Percentiles rank a stretch among this genome's conserved stretches.
These are phyloP conservation scores for Poecilia picta DNA, from an alignment of 2,797 vertebrate species.

Conservation along the genomic window DNA sequence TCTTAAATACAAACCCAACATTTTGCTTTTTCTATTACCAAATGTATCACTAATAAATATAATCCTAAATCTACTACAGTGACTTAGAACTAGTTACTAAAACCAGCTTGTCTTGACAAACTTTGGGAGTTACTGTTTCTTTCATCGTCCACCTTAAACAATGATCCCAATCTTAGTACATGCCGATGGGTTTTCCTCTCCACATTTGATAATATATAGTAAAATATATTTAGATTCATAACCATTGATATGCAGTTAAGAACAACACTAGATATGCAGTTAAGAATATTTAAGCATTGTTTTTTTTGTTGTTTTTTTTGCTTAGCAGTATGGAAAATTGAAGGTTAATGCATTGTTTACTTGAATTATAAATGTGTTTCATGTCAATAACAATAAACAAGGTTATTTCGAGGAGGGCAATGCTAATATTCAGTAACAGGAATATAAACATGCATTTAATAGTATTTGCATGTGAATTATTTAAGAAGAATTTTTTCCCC, in stretches of 20 bases:
- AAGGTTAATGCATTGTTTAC: constrained; percentile 12
- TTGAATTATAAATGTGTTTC: not conserved
- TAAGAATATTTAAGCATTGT: not conserved
- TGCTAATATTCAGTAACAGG: not conserved
- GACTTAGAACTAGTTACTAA: not conserved
- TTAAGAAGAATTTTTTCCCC: not conserved
- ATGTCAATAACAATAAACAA: constrained; percentile 1
- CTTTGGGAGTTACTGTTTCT: not conserved
- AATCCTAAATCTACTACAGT: not conserved
- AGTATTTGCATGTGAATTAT: not conserved
- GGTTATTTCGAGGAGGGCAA: not conserved
- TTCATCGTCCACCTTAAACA: not conserved
- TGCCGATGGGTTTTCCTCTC: not conserved
- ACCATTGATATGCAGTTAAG: not conserved
- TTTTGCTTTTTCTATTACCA: not conserved
- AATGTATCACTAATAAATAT: too few species aligned
- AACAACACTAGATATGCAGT: not conserved
- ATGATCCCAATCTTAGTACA: not conserved
- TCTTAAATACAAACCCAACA: not conserved
- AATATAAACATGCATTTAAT: not conserved
- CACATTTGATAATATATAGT: not conserved
- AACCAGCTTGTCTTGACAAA: not conserved
- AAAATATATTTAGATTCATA: not conserved
- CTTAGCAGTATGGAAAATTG: not conserved
- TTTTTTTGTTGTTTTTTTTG: not conserved